Base-by-base conservation (phyloP, 2,113 vertebrate species). In the Catagonus wagneri region DNA sequence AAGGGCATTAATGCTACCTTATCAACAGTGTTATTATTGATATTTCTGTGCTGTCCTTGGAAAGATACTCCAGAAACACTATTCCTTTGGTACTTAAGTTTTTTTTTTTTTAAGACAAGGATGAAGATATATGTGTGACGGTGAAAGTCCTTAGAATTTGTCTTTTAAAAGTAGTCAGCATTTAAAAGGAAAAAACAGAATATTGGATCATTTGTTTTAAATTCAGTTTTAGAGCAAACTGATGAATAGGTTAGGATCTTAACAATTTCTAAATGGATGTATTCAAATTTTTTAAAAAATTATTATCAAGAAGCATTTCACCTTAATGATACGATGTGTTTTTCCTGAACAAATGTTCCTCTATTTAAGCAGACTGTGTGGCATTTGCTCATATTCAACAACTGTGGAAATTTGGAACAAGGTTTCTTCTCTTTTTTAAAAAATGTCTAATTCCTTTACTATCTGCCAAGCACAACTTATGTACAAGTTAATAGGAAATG, bases 331-430 rank as follows among this genome's bases (percentile, higher is more conserved):
- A 81, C 36, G 52, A 93, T 60, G 58, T 89, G 90, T 94, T 96
- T 96, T 95, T 97, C 74, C 61, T 88, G 65, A 97, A 96, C 90
- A 95, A 96, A 98, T 98, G 96, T 97, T 95, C 84, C 69, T 97
- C 80, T 94, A 25, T 92, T 85, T 95, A 97, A 97, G 98, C 98
- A 98, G 98, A 98, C 95, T 98, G 98, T 97, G 96, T 98, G 98
- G 96, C 95, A 52, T 98, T 98, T 98, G 97, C 94, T 98, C 96
- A 93, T 71, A 97, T 97, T 97, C 86, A 79, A 97, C 92, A 93
- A 92, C 97, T 89, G 66, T 52, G 71, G 69, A 89, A 94, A 94
- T 89, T 97, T 97, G 95, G 95, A 94, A 81, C 25, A 83, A 94
- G 89, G 84, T 94, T 96, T 90, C 56, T 95, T 50, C 56, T 95